Base-by-base conservation (phyloP, 2,888 invertebrate species). In the Oeneis ivallda region DNA sequence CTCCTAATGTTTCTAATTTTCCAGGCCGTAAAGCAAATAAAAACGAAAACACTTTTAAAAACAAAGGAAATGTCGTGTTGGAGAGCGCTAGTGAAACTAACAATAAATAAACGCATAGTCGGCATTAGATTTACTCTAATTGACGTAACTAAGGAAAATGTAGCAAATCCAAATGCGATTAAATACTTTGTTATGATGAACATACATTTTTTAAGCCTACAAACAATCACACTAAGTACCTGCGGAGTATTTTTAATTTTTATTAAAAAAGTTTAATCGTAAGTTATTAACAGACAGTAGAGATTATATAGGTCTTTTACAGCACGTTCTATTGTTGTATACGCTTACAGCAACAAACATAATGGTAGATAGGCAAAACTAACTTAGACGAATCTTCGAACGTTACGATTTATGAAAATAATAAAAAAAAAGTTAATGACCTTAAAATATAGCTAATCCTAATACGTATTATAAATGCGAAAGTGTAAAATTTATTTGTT, bases 121-220 rank as follows among this genome's bases (percentile, higher is more conserved):
- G 37, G 49, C 59, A 37, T 60, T 60, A 37, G 59, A 60, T 60
- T 49, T 49, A 60, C 56, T 17, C 47, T 56, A 56, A 56, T 56
- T 56, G 56, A 56, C 56, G 56, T 41, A 41, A 56, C 17, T 9
- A 1, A 17, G 39, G 26, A n/a, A 26, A 26, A 52, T 6, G 7
- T 32, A 32, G 8, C 32, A 32, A 26, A 10, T 26, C 2, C 49
- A 0, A 17, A 26, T 11, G 49, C 49, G 43, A 43, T 43, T 43
- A 17, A 37, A 47, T 26, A 52, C 32, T n/a, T 32, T 52, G 13
- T 26, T 26, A 52, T 52, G 50, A 52, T 17, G 15, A 17, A 45
- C 15, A 45, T 15, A 15, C 37, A 8, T 8, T 26, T 13, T 52
- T 52, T 52, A 32, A 32, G 13, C 7, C 13, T 32, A 32, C 6